Evolutionary conservation across 2,797 vertebrate species (phyloP).

Genomic region (Phoebastria nigripes): DNA sequence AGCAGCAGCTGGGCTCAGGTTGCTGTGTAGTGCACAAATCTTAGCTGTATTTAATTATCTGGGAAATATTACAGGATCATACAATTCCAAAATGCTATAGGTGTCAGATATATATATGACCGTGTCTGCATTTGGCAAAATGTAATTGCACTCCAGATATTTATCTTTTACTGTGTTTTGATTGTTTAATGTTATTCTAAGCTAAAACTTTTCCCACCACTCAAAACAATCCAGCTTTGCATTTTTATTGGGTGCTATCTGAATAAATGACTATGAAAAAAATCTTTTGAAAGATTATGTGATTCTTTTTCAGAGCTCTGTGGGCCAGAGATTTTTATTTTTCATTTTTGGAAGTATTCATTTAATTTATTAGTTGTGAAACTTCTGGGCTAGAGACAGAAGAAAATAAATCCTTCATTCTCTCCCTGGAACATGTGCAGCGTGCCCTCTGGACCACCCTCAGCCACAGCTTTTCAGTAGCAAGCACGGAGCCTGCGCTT

Average conservation of each 20-base stretch:
- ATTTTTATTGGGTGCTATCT: constrained; percentile 47
- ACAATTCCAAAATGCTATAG: not conserved
- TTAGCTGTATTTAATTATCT: not conserved
- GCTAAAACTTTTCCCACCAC: constrained; percentile 15
- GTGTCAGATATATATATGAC: not conserved
- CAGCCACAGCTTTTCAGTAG: not conserved
- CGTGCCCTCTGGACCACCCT: not conserved
- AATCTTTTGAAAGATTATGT: not conserved
- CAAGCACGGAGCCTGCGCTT: not conserved
- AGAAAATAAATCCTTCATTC: constrained; percentile 37
- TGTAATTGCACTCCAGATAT: not conserved
- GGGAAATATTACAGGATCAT: not conserved
- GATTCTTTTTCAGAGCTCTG: not conserved
- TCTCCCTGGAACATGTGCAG: not conserved
- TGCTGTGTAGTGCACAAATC: not conserved
- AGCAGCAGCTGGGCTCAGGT: not conserved
- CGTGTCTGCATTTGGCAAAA: not conserved
- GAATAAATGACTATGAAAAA: not conserved
- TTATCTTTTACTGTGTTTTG: constrained; percentile 15
- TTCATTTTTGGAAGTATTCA: constrained; percentile 1
- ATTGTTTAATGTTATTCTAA: constrained; percentile 30
- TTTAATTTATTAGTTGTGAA: constrained; percentile 50
- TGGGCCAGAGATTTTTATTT: not conserved
- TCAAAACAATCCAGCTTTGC: constrained; percentile 17
- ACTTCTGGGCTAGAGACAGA: not conserved